phyloP scores from a whole-genome alignment of 92 coral and sea anemone genomes.

The Phenganax subtilis region DNA sequence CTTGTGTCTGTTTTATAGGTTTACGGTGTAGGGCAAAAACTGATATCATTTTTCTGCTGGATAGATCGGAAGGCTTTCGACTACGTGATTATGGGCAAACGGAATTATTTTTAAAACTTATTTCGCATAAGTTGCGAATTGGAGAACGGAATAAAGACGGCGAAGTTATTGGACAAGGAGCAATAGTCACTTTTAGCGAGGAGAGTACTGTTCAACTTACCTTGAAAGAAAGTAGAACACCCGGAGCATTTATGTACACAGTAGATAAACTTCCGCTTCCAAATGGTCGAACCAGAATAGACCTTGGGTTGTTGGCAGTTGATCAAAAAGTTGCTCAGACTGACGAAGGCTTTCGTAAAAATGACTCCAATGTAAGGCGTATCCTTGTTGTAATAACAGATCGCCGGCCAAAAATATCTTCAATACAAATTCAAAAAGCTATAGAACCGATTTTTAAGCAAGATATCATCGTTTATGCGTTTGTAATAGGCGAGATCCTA shows the following conservation, averaged over 20 bases:
- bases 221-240: not conserved
- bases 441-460: slow-evolving; percentile 26
- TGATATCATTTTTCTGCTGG: too few relatives aligned
- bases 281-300: slow-evolving; percentile 10
- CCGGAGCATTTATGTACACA: not conserved
- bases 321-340: not conserved
- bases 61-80: too few relatives aligned
- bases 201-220: not conserved
- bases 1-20: too few relatives aligned
- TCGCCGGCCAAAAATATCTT: slow-evolving; percentile 4
- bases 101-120: too few relatives aligned
- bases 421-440: slow-evolving; percentile 41
- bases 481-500: slow-evolving; percentile 20
- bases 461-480: slow-evolving; percentile 29
- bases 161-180: slow-evolving; percentile 19
- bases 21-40: too few relatives aligned
- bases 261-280: not conserved
- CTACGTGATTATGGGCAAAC: too few relatives aligned
- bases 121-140: slow-evolving; percentile 27
- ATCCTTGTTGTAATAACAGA: slow-evolving; percentile 13
- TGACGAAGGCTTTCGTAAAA: not conserved
- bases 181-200: slow-evolving; percentile 18
- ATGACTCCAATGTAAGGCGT: not conserved
- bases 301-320: not conserved
- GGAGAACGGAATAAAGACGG: slow-evolving; percentile 5